Percentiles rank a stretch among this genome's conserved stretches.
phyloP scores from a whole-genome alignment of 1,140 invertebrate genomes.

The Habropoda laboriosa region DNA sequence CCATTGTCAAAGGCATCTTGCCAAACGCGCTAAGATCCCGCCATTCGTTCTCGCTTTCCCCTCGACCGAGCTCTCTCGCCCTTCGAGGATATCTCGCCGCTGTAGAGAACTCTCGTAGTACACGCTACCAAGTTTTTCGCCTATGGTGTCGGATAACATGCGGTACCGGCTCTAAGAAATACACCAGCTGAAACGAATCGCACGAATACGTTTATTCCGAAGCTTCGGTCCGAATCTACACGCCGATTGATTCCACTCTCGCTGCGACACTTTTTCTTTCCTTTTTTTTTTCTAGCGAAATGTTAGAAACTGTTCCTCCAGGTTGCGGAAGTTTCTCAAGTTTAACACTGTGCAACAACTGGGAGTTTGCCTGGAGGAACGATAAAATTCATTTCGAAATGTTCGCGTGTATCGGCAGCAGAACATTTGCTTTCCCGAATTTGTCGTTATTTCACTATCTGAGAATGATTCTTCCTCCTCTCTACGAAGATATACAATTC shows the following conservation, averaged over 20 bases:
- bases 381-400: neutral
- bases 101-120: neutral
- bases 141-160: conserved; percentile 27
- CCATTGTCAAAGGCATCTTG: conserved; percentile 54
- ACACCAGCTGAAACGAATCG: conserved; percentile 35
- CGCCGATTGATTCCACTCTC: neutral
- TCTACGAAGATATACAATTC: conserved; percentile 2
- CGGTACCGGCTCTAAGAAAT: conserved; percentile 24
- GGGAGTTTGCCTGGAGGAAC: neutral
- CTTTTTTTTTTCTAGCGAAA: too few relatives aligned
- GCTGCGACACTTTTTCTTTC: neutral
- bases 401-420: neutral
- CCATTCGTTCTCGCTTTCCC: too few relatives aligned
- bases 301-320: neutral
- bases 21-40: conserved; percentile 21
- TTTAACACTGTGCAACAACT: too few relatives aligned
- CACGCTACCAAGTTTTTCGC: conserved; percentile 31
- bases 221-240: neutral
- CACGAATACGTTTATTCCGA: conserved; percentile 37
- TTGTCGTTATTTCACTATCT: neutral
- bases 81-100: conserved; percentile 44
- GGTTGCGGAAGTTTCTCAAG: too few relatives aligned
- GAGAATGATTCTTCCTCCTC: neutral
- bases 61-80: conserved; percentile 21
- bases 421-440: neutral